A percentile compares a stretch with the other conserved stretches of the same genome.
Conservation (phyloP, 2,797 vertebrate genomes). For the Myotis planiceps region DNA sequence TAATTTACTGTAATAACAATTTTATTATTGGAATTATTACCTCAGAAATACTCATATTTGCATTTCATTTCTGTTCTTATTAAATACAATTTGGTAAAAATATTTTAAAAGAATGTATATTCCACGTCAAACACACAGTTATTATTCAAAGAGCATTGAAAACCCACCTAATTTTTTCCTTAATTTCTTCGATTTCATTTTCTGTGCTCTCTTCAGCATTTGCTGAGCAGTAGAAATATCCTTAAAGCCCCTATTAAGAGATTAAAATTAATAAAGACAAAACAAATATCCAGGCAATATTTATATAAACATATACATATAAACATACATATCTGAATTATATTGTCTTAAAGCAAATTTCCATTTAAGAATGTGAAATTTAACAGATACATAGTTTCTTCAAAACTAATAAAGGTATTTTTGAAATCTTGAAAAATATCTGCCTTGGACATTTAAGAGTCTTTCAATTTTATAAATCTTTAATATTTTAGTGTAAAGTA, state of each 20-base stretch:
- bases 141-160: conserved; percentile 28
- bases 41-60: not conserved
- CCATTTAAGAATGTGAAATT: conserved; percentile 13
- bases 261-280: conserved; percentile 63
- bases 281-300: not conserved
- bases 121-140: not conserved
- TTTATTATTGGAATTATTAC: not conserved
- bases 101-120: conserved; percentile 5
- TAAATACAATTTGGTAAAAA: conserved; percentile 36
- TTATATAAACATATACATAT: not conserved
- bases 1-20: not conserved
- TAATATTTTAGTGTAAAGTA: conserved; percentile 33
- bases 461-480: not conserved
- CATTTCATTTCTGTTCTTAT: conserved; percentile 30
- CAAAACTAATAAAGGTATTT: conserved; percentile 45
- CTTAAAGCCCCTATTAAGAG: conserved; percentile 92
- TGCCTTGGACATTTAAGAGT: not conserved
- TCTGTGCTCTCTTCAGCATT: conserved; percentile 95
- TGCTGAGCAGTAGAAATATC: conserved; percentile 91
- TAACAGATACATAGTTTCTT: not conserved
- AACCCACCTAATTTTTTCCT: conserved; percentile 89
- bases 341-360: not conserved
- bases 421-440: conserved; percentile 49
- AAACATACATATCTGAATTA: not conserved
- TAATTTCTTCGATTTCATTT: conserved; percentile 92